Evolutionary conservation across 1,140 invertebrate genomes (phyloP), one percentile per base, ranked within the genome.

Genomic region (Bombyx mandarina): DNA sequence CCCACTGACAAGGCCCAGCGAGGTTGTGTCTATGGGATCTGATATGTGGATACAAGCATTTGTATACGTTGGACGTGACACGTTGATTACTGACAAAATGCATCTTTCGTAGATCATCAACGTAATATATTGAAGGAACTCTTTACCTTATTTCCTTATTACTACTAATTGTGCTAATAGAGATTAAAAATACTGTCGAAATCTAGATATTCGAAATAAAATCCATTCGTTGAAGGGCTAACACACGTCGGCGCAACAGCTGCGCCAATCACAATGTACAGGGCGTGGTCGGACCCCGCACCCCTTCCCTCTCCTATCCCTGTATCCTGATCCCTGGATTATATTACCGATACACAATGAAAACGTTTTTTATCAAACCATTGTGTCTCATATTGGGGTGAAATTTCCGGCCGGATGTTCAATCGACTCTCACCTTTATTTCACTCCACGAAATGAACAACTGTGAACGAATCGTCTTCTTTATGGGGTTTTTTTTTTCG

Each of bases 341-440:
- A 84, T 80, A 78, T 81, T 75, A 75, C 26, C 26, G 26, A 35
- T 67, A 66, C 74, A 82, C 79, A 86, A 86, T 83, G 73, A 79
- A 69, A 22, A 73, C 78, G 12, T 82, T 86, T 86, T 85, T 84
- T 86, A 82, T 75, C 62, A 71, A 69, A 54, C 70, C 75, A 75
- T 84, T 84, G 81, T 73, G 61, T 75, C 73, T 75, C 73, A 75
- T 70, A 76, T 73, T 79, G 65, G 83, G 83, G 81, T 84, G 80
- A 85, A 85, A 85, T 86, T 84, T 86, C 81, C 82, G 81, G 81
- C 80, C 82, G 82, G 82, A 86, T 84, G 77, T 83, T 69, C 66
- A 73, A 75, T 75, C 72, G 70, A 67, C 66, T 71, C 73, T 84
- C 78, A 73, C 77, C 75, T 79, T 84, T 85, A 82, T 82, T 82